Base-by-base conservation (phyloP, 2,113 vertebrate genomes). In the Chionomys nivalis region DNA sequence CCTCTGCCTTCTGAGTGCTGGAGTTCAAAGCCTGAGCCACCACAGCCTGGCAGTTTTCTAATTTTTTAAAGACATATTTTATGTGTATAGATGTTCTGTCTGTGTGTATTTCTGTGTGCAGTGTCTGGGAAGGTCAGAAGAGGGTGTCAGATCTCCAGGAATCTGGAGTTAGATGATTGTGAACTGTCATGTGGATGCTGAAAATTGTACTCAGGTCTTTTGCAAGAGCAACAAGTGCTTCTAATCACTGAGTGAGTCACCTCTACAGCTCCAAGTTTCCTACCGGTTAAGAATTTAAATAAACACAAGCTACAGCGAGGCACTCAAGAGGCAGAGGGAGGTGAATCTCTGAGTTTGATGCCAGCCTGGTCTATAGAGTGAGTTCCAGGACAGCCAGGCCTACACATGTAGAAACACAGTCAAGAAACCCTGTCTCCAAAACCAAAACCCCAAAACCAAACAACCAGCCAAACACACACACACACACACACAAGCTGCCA, bases 21-120 rank as follows among this genome's bases (percentile, higher is more conserved):
- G 36, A 0, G 3, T 72, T 72, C n/a, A 72, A n/a, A 24, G 7
- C 16, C 21, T n/a, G 17, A 19, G 8, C 36, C 36, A 19, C 7
- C 70, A 72, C 16, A 19, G 21, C 17, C 36, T n/a, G 70, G 17
- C 36, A 66, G 36, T 95, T 97, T 95, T 94, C 83, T 24, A 66
- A 4, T 49, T 49, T 86, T 31, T 86, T 47, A 47, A 86, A 66
- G 63, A 47, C 16, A 65, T 44, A 33, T 36, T 47, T 47, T 49
- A 47, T 47, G 10, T 36, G 17, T 65, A 28, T 39, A n/a, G 55
- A 26, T 83, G 81, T 39, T 42, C 39, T 63, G 24, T 39, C 24
- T 42, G 24, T 13, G 0, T 63, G n/a, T 63, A 16, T 83, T 55
- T 63, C 55, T 83, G 7, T 28, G 81, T 63, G 21, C 14, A 63